These are phyloP conservation scores for Cirrhinus mrigala DNA, from an alignment of 2,797 vertebrate species.

Conservation along the genomic window DNA sequence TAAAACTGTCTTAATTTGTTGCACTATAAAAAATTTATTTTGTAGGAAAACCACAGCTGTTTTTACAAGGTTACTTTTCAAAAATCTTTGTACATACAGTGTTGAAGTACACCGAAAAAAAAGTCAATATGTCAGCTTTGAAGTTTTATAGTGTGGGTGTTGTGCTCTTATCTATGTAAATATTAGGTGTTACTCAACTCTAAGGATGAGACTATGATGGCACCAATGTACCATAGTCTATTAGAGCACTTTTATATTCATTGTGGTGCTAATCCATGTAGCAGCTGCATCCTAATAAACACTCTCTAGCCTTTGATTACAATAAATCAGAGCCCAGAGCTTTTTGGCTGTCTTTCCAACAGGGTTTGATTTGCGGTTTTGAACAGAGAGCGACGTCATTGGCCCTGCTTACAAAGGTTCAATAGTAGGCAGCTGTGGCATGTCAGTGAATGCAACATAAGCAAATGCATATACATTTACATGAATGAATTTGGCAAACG, in stretches of 20 bases:
- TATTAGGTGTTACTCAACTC: conserved; percentile 4
- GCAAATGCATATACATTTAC: background rate
- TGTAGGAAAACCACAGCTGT: background rate
- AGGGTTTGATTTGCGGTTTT: conserved; percentile 34
- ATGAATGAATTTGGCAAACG: background rate
- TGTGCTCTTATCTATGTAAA: background rate
- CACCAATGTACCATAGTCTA: conserved; percentile 63
- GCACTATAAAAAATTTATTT: background rate
- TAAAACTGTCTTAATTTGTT: background rate
- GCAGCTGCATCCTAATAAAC: conserved; percentile 71
- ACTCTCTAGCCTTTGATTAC: conserved; percentile 69
- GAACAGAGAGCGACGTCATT: conserved; percentile 20
- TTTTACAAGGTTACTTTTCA: background rate
- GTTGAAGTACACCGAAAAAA: background rate
- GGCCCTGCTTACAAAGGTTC: conserved; percentile 5
- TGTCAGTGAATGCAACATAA: background rate
- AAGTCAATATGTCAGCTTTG: background rate
- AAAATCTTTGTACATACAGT: background rate
- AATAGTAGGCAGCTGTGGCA: conserved; percentile 25
- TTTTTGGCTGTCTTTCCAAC: conserved; percentile 34
- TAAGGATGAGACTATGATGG: background rate
- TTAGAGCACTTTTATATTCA: conserved; percentile 64
- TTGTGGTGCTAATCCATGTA: conserved; percentile 67
- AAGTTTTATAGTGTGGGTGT: background rate
- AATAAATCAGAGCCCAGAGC: conserved; percentile 60